A percentile compares a stretch with the other conserved stretches of the same genome.
These are phyloP conservation scores for Gambelia wislizenii DNA, from an alignment of 2,797 vertebrate genomes.

Conservation along the genomic window DNA sequence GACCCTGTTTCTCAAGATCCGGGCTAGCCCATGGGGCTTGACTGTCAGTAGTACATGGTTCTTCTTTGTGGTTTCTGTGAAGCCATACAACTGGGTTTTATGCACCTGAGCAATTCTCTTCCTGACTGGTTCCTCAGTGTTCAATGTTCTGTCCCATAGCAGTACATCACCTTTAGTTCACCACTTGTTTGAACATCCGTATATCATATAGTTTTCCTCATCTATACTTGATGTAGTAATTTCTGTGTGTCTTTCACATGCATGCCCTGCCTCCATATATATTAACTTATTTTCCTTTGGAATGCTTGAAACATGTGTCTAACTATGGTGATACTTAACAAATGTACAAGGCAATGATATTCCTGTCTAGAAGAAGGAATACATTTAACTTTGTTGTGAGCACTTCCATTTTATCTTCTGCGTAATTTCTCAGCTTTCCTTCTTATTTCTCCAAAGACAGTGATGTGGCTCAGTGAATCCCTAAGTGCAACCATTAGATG, in stretches of 20 bases:
- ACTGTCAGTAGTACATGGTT: neutral
- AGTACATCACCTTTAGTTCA: conserved; percentile 1
- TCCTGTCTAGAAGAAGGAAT: neutral
- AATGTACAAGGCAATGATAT: conserved; percentile 25
- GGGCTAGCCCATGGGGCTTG: neutral
- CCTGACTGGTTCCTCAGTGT: neutral
- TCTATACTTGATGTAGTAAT: conserved; percentile 17
- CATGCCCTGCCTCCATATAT: neutral
- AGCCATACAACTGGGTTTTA: no score
- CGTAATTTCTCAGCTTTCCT: neutral
- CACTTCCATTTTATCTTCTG: neutral
- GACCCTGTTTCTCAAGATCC: neutral
- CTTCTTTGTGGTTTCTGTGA: neutral
- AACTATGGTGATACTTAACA: neutral
- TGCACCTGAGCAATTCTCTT: no score
- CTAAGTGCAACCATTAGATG: conserved; percentile 20
- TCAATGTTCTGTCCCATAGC: neutral
- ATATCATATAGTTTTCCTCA: conserved; percentile 21
- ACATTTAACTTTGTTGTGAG: neutral
- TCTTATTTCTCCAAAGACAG: neutral
- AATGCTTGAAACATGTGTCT: neutral
- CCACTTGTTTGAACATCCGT: conserved; percentile 4
- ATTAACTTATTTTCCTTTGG: neutral
- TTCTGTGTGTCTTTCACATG: conserved; percentile 3
- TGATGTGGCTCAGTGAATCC: conserved; percentile 33